Base-by-base conservation (phyloP, 92 coral and sea anemone species). In the Pocillopora grandis region DNA sequence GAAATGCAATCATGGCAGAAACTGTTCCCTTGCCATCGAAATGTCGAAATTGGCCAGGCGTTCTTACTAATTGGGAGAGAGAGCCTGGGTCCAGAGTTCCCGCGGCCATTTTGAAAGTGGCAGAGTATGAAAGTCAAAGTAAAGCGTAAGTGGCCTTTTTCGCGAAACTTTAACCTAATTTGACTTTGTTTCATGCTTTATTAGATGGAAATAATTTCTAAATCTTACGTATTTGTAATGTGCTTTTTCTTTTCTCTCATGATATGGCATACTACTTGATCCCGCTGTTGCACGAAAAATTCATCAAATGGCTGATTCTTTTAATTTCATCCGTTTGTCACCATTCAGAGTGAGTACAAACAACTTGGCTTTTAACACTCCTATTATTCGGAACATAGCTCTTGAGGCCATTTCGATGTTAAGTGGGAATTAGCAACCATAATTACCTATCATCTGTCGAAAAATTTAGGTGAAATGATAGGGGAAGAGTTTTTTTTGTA, bases 71-170 rank as follows among this genome's bases (percentile, higher is more conserved):
- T 67, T 61, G 75, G 59, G 36, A 55, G 75, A 6, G 57, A 58
- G 60, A 58, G 49, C 58, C 75, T 75, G 82, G 75, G 37, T 23
- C 52, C 56, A n/a, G 58, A 1, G n/a, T 5, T 73, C 18, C 68
- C 76, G 87, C 81, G 75, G 87, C 71, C 87, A 84, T 84, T 75
- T 84, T 76, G 87, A 77, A 84, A 77, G 69, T 18, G 52, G 8
- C 5, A 66, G 15, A 56, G 76, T 11, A 90, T 90, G 92, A 90
- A 90, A 65, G 92, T 90, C 70, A 86, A 86, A 73, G 80, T 90
- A 10, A 90, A 90, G 81, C 92, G 92, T 90, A 80, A 86, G 92
- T 69, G 21, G 18, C 36, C 14, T 37, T 58, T 69, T 61, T 66
- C 18, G 5, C 52, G 20, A 2, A 16, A 52, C 66, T 80, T 42